Conservation (phyloP, 1,140 invertebrate genomes). For the Eupristina koningsbergeri region DNA sequence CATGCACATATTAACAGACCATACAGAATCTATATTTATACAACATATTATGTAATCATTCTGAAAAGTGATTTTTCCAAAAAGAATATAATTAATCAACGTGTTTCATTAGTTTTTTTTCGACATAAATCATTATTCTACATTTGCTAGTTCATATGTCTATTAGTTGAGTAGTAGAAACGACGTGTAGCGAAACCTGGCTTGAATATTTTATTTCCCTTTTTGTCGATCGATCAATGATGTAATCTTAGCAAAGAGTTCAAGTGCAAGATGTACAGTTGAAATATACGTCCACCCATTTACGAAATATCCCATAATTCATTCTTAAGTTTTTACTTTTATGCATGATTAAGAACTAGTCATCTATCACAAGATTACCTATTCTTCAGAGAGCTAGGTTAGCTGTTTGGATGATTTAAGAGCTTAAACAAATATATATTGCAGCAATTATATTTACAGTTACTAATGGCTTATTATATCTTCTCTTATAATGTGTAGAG, state of each 20-base stretch:
- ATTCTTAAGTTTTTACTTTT: background rate
- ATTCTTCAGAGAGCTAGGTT: background rate
- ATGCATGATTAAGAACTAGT: background rate
- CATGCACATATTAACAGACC: background rate
- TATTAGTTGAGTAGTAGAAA: background rate
- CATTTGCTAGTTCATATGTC: background rate
- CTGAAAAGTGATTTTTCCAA: too few species aligned
- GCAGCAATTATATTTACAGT: too few species aligned
- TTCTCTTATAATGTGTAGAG: too few species aligned
- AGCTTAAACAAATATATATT: too few species aligned
- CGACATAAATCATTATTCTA: background rate
- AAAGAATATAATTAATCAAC: too few species aligned
- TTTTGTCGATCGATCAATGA: background rate
- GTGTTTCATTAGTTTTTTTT: background rate
- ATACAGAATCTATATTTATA: background rate
- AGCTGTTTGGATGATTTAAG: too few species aligned
- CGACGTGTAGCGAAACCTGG: background rate
- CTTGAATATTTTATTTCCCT: background rate
- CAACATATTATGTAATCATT: too few species aligned
- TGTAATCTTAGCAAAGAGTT: background rate
- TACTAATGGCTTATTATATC: too few species aligned
- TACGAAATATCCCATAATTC: background rate
- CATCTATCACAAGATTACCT: background rate
- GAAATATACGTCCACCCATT: background rate
- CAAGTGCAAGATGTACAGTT: background rate